Percentiles rank a stretch among this genome's conserved stretches.
These are phyloP conservation scores for Albula glossodonta DNA, from an alignment of 2,113 vertebrate genomes.

Conservation along the genomic window DNA sequence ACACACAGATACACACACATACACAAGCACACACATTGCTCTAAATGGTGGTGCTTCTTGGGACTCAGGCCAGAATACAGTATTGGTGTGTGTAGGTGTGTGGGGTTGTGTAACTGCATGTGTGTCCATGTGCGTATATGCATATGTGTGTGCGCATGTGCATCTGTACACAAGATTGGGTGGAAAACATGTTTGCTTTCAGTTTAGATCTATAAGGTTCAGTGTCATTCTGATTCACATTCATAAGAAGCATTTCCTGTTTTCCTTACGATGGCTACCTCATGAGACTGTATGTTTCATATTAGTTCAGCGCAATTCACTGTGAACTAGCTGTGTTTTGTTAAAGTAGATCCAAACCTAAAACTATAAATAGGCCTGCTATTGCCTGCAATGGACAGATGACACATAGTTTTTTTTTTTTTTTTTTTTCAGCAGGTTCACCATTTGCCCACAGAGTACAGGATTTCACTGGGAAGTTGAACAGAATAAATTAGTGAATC, in stretches of 20 bases:
- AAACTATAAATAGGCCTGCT: slow-evolving; percentile 1
- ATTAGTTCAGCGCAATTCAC: not conserved
- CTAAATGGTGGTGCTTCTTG: slow-evolving; percentile 7
- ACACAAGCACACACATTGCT: slow-evolving; percentile 10
- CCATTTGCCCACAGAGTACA: not conserved
- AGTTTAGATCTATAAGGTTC: slow-evolving; percentile 14
- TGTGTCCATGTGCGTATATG: slow-evolving; percentile 22
- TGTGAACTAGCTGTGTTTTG: not conserved
- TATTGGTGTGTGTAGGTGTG: slow-evolving; percentile 20
- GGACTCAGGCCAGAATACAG: slow-evolving; percentile 17
- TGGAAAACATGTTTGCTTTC: slow-evolving; percentile 14
- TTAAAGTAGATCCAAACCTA: not conserved
- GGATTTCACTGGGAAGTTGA: not conserved
- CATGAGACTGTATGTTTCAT: not conserved
- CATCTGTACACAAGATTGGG: not conserved
- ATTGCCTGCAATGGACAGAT: not conserved
- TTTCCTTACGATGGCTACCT: not conserved
- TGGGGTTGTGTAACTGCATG: slow-evolving; percentile 1
- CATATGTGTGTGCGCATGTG: not conserved
- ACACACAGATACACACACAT: not conserved
- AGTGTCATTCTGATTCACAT: slow-evolving; percentile 18
- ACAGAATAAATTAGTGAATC: slow-evolving; percentile 1
- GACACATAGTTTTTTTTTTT: not conserved
- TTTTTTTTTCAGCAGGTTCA: not conserved
- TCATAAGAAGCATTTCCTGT: not conserved